Percentiles rank a stretch among this genome's conserved stretches.
phyloP scores from a whole-genome alignment of 2,888 invertebrate genomes.

The Heliconius cydno region DNA sequence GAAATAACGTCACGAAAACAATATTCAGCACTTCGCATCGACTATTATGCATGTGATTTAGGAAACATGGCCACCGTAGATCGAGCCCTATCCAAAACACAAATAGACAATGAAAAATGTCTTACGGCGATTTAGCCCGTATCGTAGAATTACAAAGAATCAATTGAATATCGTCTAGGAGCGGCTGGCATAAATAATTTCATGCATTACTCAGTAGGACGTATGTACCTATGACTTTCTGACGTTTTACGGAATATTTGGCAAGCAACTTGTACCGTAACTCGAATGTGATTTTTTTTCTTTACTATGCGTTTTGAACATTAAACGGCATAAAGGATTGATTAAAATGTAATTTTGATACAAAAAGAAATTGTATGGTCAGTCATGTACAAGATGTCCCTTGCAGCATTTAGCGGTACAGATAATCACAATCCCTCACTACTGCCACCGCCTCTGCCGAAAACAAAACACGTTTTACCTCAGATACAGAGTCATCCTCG shows the following conservation, averaged over 20 bases:
- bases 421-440: conserved; percentile 82
- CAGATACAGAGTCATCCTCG: conserved; percentile 97
- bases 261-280: conserved; percentile 79
- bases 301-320: conserved; percentile 67
- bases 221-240: conserved; percentile 83
- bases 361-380: conserved; percentile 69
- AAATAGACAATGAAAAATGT: conserved; percentile 74
- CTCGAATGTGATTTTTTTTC: conserved; percentile 66
- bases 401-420: conserved; percentile 85
- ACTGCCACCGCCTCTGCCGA: conserved; percentile 81
- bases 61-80: conserved; percentile 81
- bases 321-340: conserved; percentile 58
- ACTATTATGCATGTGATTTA: conserved; percentile 78
- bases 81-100: conserved; percentile 73
- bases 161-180: conserved; percentile 73
- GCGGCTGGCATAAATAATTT: conserved; percentile 78
- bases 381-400: conserved; percentile 86
- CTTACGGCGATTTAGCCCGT: conserved; percentile 64
- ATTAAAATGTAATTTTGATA: conserved; percentile 60
- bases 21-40: conserved; percentile 66
- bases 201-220: conserved; percentile 80
- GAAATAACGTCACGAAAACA: conserved; percentile 68
- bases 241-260: conserved; percentile 84
- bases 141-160: conserved; percentile 70
- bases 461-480: conserved; percentile 90